Base-by-base conservation (phyloP, 1,140 invertebrate species). In the Hycleus phaleratus region DNA sequence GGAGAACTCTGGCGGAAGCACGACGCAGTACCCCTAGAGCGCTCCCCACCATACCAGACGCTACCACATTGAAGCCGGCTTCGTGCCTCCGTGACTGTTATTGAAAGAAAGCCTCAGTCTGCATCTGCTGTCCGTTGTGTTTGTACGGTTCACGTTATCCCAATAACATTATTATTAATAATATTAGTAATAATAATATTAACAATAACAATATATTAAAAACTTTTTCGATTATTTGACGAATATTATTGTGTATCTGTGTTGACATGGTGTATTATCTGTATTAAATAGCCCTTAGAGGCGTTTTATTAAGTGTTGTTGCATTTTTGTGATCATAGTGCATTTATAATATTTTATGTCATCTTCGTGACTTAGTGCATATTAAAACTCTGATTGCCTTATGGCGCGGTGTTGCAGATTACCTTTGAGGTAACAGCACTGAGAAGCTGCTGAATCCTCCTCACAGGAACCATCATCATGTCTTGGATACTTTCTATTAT, bases 321-420 rank as follows among this genome's bases (percentile, higher is more conserved):
- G 63, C 64, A 58, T 49, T 55, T 56, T 57, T 50, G 45, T 63
- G 62, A 42, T 42, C 61, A 38, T 47, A 44, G 40, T 42, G 40
- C 9, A n/a, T 11, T 42, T n/a, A 46, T 46, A 42, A 56, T 26
- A 50, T 45, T 62, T 56, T 46, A 56, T 64, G 46, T 49, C 44
- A 47, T n/a, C 8, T 55, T 58, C 39, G 58, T 63, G 59, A 62
- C 55, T 50, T 45, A 56, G 57, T 57, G 65, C 57, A 65, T 66
- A 56, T 60, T 60, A 60, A 59, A 59, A 59, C 44, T 50, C 42
- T 60, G 59, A 59, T 57, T 70, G 67, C 63, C 68, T 67, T 72
- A 72, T 72, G 71, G 71, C 70, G 68, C 63, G 66, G 68, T 71
- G 60, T 70, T 71, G 65, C 68, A 69, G 68, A 67, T 66, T 60